Conservation (phyloP, 1,140 invertebrate species). For the Aphelenchoides besseyi region DNA sequence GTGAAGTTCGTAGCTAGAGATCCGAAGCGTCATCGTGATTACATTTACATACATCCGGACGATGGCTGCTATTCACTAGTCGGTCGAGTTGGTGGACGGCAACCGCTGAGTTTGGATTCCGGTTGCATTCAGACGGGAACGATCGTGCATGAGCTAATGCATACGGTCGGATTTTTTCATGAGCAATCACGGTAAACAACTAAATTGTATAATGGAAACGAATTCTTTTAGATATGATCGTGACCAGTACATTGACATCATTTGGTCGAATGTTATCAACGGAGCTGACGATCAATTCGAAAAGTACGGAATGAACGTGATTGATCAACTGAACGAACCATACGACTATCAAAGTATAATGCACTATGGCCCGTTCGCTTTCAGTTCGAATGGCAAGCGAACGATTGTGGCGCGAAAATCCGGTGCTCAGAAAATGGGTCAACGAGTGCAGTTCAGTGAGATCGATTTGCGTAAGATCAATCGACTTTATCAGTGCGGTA, state of each 20-base stretch:
- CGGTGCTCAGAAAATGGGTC: constrained; percentile 64
- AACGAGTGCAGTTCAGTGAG: constrained; percentile 64
- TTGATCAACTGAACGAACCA: constrained; percentile 54
- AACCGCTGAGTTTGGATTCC: constrained; percentile 57
- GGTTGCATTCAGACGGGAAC: constrained; percentile 62
- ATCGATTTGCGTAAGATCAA: constrained; percentile 66
- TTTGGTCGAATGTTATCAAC: constrained; percentile 60
- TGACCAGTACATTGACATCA: constrained; percentile 60
- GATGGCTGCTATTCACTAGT: constrained; percentile 44
- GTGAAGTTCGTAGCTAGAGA: constrained; percentile 55
- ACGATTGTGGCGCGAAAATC: constrained; percentile 67
- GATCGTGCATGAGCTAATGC: constrained; percentile 62
- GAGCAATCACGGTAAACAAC: constrained; percentile 56
- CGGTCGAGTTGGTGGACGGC: constrained; percentile 52
- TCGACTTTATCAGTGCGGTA: constrained; percentile 65
- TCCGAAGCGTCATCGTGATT: constrained; percentile 44
- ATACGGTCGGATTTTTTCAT: constrained; percentile 62
- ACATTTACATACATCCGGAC: constrained; percentile 50
- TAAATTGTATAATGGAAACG: constrained; percentile 15
- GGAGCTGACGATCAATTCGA: constrained; percentile 62
- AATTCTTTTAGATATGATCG: constrained; percentile 54
- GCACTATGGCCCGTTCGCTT: constrained; percentile 68
- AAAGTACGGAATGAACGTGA: constrained; percentile 60
- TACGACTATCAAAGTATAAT: constrained; percentile 66
- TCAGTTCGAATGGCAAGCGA: constrained; percentile 64